These are phyloP conservation scores for Zaprionus camerounensis DNA, from an alignment of 1,140 invertebrate species.

Conservation along the genomic window DNA sequence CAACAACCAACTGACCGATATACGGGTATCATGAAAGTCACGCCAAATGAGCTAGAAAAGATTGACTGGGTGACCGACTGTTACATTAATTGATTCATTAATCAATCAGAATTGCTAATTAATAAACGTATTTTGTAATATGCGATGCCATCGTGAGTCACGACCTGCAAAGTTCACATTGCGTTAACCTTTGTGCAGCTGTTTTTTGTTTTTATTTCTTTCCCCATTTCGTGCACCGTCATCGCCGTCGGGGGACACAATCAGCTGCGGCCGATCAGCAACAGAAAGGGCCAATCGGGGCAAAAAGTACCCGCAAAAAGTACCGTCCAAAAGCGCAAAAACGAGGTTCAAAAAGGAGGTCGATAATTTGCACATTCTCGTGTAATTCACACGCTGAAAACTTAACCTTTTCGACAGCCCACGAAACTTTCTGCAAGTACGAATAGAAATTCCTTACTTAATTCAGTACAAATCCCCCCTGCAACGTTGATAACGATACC, in stretches of 20 bases:
- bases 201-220: neutral
- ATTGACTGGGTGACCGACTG: neutral
- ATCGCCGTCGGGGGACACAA: neutral
- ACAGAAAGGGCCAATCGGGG: conserved; percentile 15
- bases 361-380: conserved; percentile 36
- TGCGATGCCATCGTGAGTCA: conserved; percentile 14
- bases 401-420: conserved; percentile 1
- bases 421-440: conserved; percentile 8
- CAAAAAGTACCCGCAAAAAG: conserved; percentile 49
- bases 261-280: conserved; percentile 11
- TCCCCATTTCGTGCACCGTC: neutral
- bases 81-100: neutral
- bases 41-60: conserved; percentile 20
- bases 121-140: neutral
- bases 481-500: conserved; percentile 32
- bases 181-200: neutral
- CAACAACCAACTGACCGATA: neutral
- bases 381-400: conserved; percentile 40
- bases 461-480: neutral
- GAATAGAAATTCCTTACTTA: conserved; percentile 12
- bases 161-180: conserved; percentile 12
- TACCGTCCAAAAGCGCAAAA: conserved; percentile 23
- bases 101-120: neutral
- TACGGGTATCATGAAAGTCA: neutral
- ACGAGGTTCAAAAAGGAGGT: conserved; percentile 36